Evolutionary conservation across 1,140 invertebrate species (phyloP), one percentile per base, ranked within the genome.

Genomic region (Paraescarpia echinospica): DNA sequence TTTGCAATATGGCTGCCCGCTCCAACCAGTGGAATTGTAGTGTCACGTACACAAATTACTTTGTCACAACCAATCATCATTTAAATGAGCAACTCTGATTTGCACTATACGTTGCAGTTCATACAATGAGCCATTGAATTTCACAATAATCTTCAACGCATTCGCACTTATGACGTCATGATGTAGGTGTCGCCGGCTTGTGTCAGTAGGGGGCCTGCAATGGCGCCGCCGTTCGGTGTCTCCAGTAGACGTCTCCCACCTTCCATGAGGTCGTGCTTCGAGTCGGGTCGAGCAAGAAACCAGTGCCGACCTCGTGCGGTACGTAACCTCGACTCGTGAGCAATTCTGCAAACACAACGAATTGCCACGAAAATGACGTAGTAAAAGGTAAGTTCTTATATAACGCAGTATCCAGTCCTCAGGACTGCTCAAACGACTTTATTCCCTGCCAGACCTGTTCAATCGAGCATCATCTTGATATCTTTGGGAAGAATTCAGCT

Each of bases 241-340:
- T 90, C 89, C 89, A 90, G 89, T 90, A 90, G 33, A 90, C 89
- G 35, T 90, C 89, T 33, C 89, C 89, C 33, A 90, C 35, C 35
- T 90, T 90, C 89, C 89, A 90, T 31, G 33, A 18, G 6, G 89
- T 90, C 35, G 89, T 34, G 35, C 89, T 90, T 34, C 18, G 8
- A 35, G 34, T 90, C 34, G 89, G 35, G 89, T 90, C 89, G 89
- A 90, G 89, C 33, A 90, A 34, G 89, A 90, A 90, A 12, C 89
- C 89, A 34, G 89, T 90, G 34, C 89, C 35, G 14, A 90, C 89
- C n/a, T 90, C 89, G 35, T 34, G 34, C 14, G 89, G 18, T 18
- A 90, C 89, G 89, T 90, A 90, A 90, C 35, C 89, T 35, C 33
- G 27, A 18, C n/a, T 90, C 8, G 89, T 90, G 89, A 90, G 35